Evolutionary conservation across 2,888 invertebrate species (phyloP).

Genomic region (Horisme vitalbata): DNA sequence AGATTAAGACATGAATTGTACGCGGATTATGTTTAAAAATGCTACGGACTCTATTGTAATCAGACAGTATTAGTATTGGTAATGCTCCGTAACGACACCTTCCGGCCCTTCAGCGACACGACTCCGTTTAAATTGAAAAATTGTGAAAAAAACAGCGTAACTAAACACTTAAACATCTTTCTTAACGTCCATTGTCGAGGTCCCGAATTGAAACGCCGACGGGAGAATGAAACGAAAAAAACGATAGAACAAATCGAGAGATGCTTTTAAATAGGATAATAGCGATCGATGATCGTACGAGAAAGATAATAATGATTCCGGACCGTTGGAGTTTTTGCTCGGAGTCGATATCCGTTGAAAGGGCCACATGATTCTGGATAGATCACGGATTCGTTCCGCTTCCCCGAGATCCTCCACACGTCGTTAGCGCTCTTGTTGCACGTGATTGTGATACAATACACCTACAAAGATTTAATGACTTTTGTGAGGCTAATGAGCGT

Average conservation of each 20-base stretch:
- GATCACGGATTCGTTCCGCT: slow-evolving; percentile 77
- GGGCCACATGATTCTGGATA: slow-evolving; percentile 64
- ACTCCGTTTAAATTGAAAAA: slow-evolving; percentile 79
- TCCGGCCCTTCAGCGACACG: slow-evolving; percentile 77
- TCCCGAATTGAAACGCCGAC: slow-evolving; percentile 74
- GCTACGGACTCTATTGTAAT: slow-evolving; percentile 48
- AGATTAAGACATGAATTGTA: slow-evolving; percentile 41
- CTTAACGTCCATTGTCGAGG: slow-evolving; percentile 77
- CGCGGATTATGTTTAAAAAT: slow-evolving; percentile 45
- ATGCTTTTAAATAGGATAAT: slow-evolving; percentile 82
- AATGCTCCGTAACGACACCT: slow-evolving; percentile 78
- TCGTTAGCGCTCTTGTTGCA: slow-evolving; percentile 76
- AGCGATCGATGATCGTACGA: slow-evolving; percentile 79
- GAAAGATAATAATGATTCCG: slow-evolving; percentile 80
- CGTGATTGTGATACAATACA: slow-evolving; percentile 70
- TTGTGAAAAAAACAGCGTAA: slow-evolving; percentile 80
- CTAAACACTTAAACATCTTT: slow-evolving; percentile 82
- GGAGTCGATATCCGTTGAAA: slow-evolving; percentile 63
- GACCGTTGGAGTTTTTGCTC: slow-evolving; percentile 68
- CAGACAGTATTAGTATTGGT: slow-evolving; percentile 68
- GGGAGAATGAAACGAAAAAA: slow-evolving; percentile 71
- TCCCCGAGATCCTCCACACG: slow-evolving; percentile 77
- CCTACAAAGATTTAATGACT: slow-evolving; percentile 70
- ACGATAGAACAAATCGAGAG: slow-evolving; percentile 78
- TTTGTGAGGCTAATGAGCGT: slow-evolving; percentile 74